Evolutionary conservation across 2,113 vertebrate species (phyloP).

Genomic region (Tinamus guttatus): DNA sequence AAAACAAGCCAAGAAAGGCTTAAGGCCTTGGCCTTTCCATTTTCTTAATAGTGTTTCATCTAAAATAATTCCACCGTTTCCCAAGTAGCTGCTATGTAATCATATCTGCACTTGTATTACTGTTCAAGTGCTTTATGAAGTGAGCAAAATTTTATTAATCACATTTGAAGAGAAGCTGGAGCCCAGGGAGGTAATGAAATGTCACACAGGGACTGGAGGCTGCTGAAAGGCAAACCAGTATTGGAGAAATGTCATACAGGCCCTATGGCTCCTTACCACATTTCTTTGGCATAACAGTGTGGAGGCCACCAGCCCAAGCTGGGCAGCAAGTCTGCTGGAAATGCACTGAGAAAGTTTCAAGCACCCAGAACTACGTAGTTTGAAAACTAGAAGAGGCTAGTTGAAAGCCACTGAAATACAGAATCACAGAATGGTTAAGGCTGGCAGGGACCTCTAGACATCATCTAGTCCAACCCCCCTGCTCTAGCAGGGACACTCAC

Average conservation of each 20-base stretch:
- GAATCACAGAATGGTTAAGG: no score
- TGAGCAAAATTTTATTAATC: neutral
- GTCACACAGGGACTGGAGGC: neutral
- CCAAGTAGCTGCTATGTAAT: neutral
- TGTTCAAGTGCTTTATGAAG: neutral
- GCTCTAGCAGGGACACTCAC: no score
- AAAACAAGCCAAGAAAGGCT: neutral
- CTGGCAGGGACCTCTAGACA: no score
- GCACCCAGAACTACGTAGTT: neutral
- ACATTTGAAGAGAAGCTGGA: neutral
- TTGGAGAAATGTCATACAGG: neutral
- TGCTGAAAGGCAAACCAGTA: neutral
- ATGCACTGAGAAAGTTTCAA: neutral
- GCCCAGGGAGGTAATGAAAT: neutral
- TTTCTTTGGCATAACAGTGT: neutral
- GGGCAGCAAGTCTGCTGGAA: neutral
- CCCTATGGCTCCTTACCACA: neutral
- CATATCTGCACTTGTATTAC: rapidly evolving
- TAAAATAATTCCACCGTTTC: neutral
- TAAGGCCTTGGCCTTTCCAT: neutral
- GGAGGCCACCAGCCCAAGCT: neutral
- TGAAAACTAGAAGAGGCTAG: neutral
- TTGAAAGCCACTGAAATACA: neutral
- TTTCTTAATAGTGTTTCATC: neutral
- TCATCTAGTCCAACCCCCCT: no score